Evolutionary conservation across 2,888 invertebrate genomes (phyloP), one percentile per base, ranked within the genome.

Genomic region (Heteromyza rotundicornis): DNA sequence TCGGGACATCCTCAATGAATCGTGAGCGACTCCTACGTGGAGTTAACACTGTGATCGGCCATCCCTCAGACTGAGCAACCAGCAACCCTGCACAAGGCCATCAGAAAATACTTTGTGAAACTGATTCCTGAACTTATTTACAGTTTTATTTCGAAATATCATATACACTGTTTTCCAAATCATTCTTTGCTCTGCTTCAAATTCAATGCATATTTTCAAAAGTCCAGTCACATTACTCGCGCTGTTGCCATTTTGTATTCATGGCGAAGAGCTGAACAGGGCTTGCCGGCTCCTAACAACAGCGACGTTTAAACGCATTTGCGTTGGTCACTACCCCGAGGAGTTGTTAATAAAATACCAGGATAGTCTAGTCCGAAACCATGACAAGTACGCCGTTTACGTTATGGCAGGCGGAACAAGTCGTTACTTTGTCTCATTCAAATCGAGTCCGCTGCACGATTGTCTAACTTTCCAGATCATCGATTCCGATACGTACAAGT

Each of bases 381-480:
- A 57, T 19, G 20, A 20, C 27, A 5, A 16, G 22, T 61, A 57
- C 40, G 36, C 61, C 5, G 35, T 61, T 32, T 61, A 44, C 47
- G 40, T 27, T 27, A 7, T 61, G n/a, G n/a, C n/a, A n/a, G n/a
- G n/a, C 1, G 44, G 5, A 23, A 44, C 23, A n/a, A 36, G 57
- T n/a, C 17, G 12, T 7, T 61, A 61, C 32, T 44, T 61, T 22
- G n/a, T 57, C 19, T 52, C 61, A 10, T 51, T 57, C 16, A 44
- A 47, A 27, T n/a, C 2, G 3, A 61, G 53, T 40, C 22, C 32
- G 14, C 19, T 60, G 22, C 10, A 54, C 0, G 23, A 52, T 2
- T 61, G 61, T 16, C n/a, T 16, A 32, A 16, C 12, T 8, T n/a
- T 49, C 20, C 19, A 53, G 16, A 24, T 61, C 27, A 32, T 52